A percentile compares a stretch with the other conserved stretches of the same genome.
Conservation (phyloP, 1,140 invertebrate genomes). For the Tribolium castaneum region DNA sequence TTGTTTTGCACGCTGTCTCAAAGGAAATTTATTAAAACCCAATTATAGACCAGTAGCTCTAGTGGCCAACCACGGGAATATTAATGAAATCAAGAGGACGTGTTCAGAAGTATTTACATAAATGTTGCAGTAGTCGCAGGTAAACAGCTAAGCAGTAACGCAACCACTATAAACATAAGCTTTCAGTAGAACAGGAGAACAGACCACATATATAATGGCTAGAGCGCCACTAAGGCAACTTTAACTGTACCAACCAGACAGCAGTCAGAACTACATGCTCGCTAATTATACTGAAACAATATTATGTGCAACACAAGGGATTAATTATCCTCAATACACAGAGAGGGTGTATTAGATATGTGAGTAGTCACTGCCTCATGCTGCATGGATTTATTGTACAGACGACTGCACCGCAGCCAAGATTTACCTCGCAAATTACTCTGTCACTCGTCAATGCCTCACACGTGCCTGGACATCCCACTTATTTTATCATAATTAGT, state of each 20-base stretch:
- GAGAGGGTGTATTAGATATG: slow-evolving; percentile 49
- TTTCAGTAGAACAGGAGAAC: slow-evolving; percentile 46
- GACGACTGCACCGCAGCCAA: neutral
- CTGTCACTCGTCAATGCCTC: neutral
- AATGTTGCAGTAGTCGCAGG: slow-evolving; percentile 24
- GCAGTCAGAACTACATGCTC: slow-evolving; percentile 53
- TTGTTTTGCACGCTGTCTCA: neutral
- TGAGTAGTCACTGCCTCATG: slow-evolving; percentile 19
- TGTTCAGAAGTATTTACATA: slow-evolving; percentile 35
- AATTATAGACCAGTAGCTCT: neutral
- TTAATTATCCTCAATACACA: slow-evolving; percentile 59
- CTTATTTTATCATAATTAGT: too few species aligned
- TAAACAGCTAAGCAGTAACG: slow-evolving; percentile 41
- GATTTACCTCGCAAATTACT: neutral
- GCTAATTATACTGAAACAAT: slow-evolving; percentile 60
- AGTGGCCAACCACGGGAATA: slow-evolving; percentile 8
- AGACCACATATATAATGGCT: slow-evolving; percentile 47
- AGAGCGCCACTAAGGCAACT: slow-evolving; percentile 43
- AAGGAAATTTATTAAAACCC: slow-evolving; percentile 13
- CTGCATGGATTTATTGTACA: slow-evolving; percentile 21
- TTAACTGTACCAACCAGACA: slow-evolving; percentile 48
- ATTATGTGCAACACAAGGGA: slow-evolving; percentile 59
- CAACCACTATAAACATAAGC: slow-evolving; percentile 43
- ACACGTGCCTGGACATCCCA: neutral
- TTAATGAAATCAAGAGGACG: slow-evolving; percentile 38